These are phyloP conservation scores for Hypolimnas misippus DNA, from an alignment of 2,888 invertebrate genomes.

Conservation along the genomic window DNA sequence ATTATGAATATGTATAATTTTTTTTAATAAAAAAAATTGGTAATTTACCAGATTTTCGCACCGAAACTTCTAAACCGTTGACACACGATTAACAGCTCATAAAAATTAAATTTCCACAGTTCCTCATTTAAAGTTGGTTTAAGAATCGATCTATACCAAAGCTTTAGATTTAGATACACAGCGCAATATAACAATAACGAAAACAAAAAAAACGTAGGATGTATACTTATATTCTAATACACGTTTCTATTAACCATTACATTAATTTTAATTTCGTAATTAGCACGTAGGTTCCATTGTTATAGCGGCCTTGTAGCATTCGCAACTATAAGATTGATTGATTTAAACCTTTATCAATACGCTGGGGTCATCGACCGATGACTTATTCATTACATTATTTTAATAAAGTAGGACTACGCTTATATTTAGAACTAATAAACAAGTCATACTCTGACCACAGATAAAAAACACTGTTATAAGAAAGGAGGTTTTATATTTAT, in stretches of 20 bases:
- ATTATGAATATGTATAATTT: too few species aligned
- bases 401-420: conserved; percentile 34
- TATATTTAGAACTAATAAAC: conserved; percentile 34
- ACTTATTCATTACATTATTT: conserved; percentile 42
- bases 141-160: too few species aligned
- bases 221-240: neutral
- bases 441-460: conserved; percentile 27
- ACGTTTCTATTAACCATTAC: neutral
- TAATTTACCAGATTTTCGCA: too few species aligned
- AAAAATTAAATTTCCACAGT: too few species aligned
- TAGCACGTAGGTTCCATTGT: conserved; percentile 35
- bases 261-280: neutral
- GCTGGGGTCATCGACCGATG: conserved; percentile 47
- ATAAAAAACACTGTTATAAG: conserved; percentile 12
- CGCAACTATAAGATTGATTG: conserved; percentile 7
- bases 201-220: neutral
- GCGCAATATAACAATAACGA: too few species aligned
- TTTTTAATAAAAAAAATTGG: too few species aligned
- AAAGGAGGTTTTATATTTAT: neutral
- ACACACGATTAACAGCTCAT: too few species aligned
- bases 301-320: conserved; percentile 24
- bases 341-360: conserved; percentile 31
- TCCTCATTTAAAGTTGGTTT: too few species aligned
- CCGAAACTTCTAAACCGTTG: too few species aligned
- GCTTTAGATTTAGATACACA: too few species aligned